These are phyloP conservation scores for Porites lobata DNA, from an alignment of 92 coral and sea anemone genomes.

Conservation along the genomic window DNA sequence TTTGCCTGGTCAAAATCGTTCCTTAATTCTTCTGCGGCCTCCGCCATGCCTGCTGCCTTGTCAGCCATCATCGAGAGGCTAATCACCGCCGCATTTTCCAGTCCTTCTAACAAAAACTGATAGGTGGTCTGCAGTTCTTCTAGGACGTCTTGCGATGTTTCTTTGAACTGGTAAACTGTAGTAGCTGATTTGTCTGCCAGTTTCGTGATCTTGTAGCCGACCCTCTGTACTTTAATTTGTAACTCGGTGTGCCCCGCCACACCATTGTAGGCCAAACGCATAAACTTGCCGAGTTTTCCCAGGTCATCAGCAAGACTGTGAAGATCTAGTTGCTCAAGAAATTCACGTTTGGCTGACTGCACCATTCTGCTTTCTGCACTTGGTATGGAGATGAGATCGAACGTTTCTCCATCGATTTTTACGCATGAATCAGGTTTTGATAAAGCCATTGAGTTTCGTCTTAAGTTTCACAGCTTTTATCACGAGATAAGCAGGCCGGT, in stretches of 20 bases:
- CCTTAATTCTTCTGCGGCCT: constrained; percentile 62
- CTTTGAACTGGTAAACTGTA: constrained; percentile 54
- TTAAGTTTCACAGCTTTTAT: no score
- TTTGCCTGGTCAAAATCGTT: constrained; percentile 58
- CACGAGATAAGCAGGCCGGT: no score
- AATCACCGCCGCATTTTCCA: constrained; percentile 66
- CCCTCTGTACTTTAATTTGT: constrained; percentile 61
- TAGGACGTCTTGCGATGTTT: constrained; percentile 49
- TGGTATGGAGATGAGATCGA: constrained; percentile 45
- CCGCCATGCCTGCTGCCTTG: constrained; percentile 54
- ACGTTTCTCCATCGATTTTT: constrained; percentile 51
- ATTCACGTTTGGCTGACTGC: background rate
- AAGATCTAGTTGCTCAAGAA: constrained; percentile 46
- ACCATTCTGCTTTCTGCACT: constrained; percentile 38
- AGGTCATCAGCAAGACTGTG: constrained; percentile 49
- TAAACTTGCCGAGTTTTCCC: constrained; percentile 58
- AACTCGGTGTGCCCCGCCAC: constrained; percentile 67
- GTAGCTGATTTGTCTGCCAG: constrained; percentile 68
- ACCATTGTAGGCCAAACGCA: constrained; percentile 70
- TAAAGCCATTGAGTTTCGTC: no score
- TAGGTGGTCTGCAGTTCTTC: constrained; percentile 58
- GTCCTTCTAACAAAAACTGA: constrained; percentile 58
- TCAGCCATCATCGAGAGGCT: constrained; percentile 40
- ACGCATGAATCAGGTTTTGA: no score
- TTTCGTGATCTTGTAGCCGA: constrained; percentile 64